Evolutionary conservation across 1,140 invertebrate genomes (phyloP).

Genomic region (Chlorops oryzae): DNA sequence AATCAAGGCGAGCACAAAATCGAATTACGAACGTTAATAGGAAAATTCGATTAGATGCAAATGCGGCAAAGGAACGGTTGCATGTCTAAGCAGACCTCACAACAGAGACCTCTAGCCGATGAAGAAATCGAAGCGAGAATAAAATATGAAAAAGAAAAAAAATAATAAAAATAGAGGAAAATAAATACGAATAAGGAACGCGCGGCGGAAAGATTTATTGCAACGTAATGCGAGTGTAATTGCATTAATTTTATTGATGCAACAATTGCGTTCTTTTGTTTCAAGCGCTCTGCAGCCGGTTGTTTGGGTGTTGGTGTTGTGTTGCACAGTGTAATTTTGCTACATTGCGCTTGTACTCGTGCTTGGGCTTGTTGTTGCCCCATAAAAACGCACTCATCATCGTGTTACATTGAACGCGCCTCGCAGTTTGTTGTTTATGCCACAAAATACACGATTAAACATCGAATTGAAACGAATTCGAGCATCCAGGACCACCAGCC

Average conservation of each 20-base stretch:
- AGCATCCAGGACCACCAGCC: too few species aligned
- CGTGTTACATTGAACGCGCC: too few species aligned
- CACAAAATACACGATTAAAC: too few species aligned
- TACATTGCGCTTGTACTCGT: too few species aligned
- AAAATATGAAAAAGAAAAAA: constrained; percentile 2
- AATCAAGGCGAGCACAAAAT: background rate
- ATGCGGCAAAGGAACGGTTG: too few species aligned
- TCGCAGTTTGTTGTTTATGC: too few species aligned
- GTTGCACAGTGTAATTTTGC: too few species aligned
- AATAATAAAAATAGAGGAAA: constrained; percentile 5
- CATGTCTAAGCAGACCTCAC: background rate
- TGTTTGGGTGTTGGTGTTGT: too few species aligned
- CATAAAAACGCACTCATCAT: too few species aligned
- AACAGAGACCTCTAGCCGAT: background rate
- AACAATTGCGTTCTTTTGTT: constrained; percentile 12
- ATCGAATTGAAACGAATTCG: too few species aligned
- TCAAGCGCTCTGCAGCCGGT: constrained; percentile 3
- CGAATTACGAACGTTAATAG: constrained; percentile 2
- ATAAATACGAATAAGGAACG: too few species aligned
- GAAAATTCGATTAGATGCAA: constrained; percentile 13
- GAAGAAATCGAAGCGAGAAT: background rate
- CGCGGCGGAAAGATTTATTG: constrained; percentile 11
- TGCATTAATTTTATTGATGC: constrained; percentile 15
- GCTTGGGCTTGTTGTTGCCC: too few species aligned
- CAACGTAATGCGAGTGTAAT: constrained; percentile 13